Conservation (phyloP, 2,797 vertebrate genomes). For the Anguilla pacifica region DNA sequence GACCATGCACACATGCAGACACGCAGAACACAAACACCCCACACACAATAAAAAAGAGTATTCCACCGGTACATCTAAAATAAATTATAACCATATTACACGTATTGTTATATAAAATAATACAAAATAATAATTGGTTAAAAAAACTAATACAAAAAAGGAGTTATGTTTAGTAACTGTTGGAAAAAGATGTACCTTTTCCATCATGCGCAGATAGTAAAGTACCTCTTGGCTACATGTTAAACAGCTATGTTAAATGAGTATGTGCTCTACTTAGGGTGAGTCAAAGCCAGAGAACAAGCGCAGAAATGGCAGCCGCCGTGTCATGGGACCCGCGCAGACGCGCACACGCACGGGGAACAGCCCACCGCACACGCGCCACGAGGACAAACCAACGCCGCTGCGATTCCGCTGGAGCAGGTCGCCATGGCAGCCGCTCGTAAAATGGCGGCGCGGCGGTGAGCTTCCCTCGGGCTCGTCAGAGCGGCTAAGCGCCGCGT, state of each 20-base stretch:
- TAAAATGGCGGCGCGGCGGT: constrained; percentile 27
- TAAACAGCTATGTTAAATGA: constrained; percentile 49
- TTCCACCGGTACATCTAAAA: constrained; percentile 38
- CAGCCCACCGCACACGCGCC: constrained; percentile 42
- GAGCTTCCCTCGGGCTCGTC: constrained; percentile 43
- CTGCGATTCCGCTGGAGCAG: constrained; percentile 63
- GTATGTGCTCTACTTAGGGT: constrained; percentile 34
- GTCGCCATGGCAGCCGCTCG: constrained; percentile 53
- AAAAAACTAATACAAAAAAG: constrained; percentile 39
- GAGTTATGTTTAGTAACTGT: constrained; percentile 60
- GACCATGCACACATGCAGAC: constrained; percentile 28
- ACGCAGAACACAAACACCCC: constrained; percentile 30
- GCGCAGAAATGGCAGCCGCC: constrained; percentile 54
- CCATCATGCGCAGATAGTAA: constrained; percentile 53
- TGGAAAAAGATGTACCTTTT: constrained; percentile 51
- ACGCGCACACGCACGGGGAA: background rate
- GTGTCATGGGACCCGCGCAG: too few relatives aligned
- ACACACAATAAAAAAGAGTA: background rate
- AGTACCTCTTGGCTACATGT: constrained; percentile 49
- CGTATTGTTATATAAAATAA: constrained; percentile 35
- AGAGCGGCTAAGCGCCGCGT: constrained; percentile 32
- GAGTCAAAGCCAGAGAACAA: constrained; percentile 45
- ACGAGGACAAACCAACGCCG: constrained; percentile 63
- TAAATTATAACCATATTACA: constrained; percentile 33
- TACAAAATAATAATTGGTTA: constrained; percentile 32